These are phyloP conservation scores for Paraescarpia echinospica DNA, from an alignment of 1,140 invertebrate species.

Conservation along the genomic window DNA sequence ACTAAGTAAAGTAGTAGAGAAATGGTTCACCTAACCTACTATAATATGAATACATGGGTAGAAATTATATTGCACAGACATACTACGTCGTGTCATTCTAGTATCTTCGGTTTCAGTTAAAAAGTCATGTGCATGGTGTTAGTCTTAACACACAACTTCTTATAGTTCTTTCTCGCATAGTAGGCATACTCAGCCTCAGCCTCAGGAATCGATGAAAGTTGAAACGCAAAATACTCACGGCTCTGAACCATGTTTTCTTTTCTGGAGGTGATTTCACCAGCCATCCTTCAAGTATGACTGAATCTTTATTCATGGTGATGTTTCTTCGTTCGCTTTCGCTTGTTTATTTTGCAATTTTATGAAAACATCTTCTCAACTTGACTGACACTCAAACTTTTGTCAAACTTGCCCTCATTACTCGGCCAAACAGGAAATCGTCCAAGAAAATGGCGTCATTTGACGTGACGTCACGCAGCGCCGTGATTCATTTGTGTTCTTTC, in stretches of 20 bases:
- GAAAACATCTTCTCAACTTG: background rate
- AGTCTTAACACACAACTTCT: background rate
- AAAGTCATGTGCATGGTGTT: background rate
- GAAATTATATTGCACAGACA: background rate
- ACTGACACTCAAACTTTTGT: background rate
- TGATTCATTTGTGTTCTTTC: background rate
- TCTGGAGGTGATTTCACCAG: constrained; percentile 29
- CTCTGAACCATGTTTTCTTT: constrained; percentile 26
- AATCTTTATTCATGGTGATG: background rate
- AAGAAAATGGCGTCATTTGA: background rate
- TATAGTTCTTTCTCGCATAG: no score
- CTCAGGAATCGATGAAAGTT: background rate
- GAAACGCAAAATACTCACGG: constrained; percentile 20
- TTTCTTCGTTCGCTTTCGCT: background rate
- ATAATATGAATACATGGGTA: background rate
- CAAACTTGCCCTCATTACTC: background rate
- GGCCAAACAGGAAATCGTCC: background rate
- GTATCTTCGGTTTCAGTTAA: background rate
- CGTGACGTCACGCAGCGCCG: background rate
- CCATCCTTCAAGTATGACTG: constrained; percentile 25
- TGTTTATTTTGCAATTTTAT: background rate
- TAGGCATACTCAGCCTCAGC: background rate
- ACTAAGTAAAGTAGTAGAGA: no score
- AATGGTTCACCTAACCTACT: background rate
- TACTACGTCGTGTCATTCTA: no score